phyloP scores from a whole-genome alignment of 2,888 invertebrate genomes.

The Drosophila subquinaria region DNA sequence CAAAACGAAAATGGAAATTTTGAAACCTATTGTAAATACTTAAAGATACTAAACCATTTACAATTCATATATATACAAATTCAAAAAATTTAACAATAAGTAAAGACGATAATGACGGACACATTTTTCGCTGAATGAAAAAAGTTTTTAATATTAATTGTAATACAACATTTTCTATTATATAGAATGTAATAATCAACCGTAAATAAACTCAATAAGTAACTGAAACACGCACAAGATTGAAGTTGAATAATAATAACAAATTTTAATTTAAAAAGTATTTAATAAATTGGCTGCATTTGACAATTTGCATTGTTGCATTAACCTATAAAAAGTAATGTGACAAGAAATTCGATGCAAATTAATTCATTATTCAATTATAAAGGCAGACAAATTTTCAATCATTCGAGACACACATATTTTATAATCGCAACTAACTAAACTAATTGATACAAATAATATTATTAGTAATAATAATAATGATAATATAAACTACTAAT shows the following conservation, averaged over 20 bases:
- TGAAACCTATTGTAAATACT: slow-evolving; percentile 58
- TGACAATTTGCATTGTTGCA: slow-evolving; percentile 30
- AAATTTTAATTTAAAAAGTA: slow-evolving; percentile 20
- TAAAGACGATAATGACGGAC: slow-evolving; percentile 22
- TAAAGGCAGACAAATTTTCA: slow-evolving; percentile 31
- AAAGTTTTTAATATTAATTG: slow-evolving; percentile 67
- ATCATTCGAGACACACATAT: slow-evolving; percentile 55
- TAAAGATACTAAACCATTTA: slow-evolving; percentile 30
- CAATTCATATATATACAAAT: slow-evolving; percentile 34
- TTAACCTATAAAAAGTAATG: slow-evolving; percentile 25
- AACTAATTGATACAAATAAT: slow-evolving; percentile 32
- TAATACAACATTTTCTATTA: slow-evolving; percentile 71
- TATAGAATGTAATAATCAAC: slow-evolving; percentile 61
- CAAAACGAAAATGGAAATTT: slow-evolving; percentile 23
- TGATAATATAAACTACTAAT: slow-evolving; percentile 29
- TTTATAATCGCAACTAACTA: slow-evolving; percentile 57
- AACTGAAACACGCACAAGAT: slow-evolving; percentile 72
- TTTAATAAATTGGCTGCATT: slow-evolving; percentile 35
- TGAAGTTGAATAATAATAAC: slow-evolving; percentile 27
- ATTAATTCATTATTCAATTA: slow-evolving; percentile 44
- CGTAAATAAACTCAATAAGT: slow-evolving; percentile 44
- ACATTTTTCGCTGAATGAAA: slow-evolving; percentile 50
- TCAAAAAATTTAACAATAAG: slow-evolving; percentile 9
- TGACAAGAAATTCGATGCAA: slow-evolving; percentile 27
- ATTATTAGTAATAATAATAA: slow-evolving; percentile 24